These are phyloP conservation scores for Drosophila multiciliata DNA, from an alignment of 2,888 invertebrate genomes.

Conservation along the genomic window DNA sequence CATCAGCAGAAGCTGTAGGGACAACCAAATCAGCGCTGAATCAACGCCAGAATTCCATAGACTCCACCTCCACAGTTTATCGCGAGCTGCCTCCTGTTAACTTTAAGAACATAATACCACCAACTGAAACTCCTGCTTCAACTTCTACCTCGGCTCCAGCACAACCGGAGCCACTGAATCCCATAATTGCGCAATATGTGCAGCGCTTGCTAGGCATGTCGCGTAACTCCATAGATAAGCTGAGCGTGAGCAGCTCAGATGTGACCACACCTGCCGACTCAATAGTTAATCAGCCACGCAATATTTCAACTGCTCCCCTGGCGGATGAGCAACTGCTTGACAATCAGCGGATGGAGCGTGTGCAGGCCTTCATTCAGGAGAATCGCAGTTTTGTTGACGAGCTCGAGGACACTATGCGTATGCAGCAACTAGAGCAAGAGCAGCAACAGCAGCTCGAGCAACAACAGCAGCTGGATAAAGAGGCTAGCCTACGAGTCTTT, in stretches of 20 bases:
- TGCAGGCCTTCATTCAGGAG: slow-evolving; percentile 82
- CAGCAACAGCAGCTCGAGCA: slow-evolving; percentile 17
- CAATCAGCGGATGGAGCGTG: slow-evolving; percentile 68
- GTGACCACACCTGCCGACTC: slow-evolving; percentile 86
- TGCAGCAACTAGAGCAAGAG: slow-evolving; percentile 28
- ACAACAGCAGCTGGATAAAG: slow-evolving; percentile 20
- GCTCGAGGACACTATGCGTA: slow-evolving; percentile 78
- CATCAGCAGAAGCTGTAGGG: neutral
- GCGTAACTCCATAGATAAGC: slow-evolving; percentile 85
- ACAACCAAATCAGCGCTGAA: neutral
- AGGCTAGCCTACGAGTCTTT: slow-evolving; percentile 59
- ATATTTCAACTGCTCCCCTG: slow-evolving; percentile 63
- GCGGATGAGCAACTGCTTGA: slow-evolving; percentile 39
- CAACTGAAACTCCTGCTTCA: neutral
- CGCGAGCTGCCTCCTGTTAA: slow-evolving; percentile 73
- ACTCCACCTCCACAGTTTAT: slow-evolving; percentile 81
- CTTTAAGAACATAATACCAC: slow-evolving; percentile 34
- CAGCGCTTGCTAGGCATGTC: slow-evolving; percentile 86
- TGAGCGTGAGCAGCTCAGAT: slow-evolving; percentile 85
- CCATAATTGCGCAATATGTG: slow-evolving; percentile 85
- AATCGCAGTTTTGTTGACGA: slow-evolving; percentile 83
- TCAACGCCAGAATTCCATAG: slow-evolving; percentile 66
- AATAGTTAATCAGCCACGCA: slow-evolving; percentile 84
- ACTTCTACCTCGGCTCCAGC: neutral
- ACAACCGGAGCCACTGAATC: slow-evolving; percentile 70